These are phyloP conservation scores for Ichneumon xanthorius DNA, from an alignment of 2,888 invertebrate genomes.

Conservation along the genomic window DNA sequence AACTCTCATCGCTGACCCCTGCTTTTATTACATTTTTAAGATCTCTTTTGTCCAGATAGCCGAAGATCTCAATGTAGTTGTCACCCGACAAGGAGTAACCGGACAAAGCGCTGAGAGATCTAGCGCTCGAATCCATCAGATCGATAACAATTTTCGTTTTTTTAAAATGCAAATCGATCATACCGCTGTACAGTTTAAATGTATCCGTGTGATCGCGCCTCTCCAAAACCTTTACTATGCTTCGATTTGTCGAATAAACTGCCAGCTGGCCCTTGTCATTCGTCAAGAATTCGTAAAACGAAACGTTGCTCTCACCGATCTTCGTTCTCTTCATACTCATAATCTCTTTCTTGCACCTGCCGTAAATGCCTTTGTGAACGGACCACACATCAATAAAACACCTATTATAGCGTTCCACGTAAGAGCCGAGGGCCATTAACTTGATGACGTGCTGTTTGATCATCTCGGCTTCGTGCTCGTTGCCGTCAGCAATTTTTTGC, in stretches of 20 bases:
- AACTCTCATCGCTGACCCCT: background rate
- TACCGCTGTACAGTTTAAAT: background rate
- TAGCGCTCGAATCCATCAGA: background rate
- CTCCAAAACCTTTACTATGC: background rate
- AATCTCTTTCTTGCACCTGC: background rate
- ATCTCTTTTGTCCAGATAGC: conserved; percentile 1
- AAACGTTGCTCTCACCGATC: conserved; percentile 5
- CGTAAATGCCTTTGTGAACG: background rate
- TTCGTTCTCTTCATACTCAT: background rate
- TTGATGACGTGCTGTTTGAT: background rate
- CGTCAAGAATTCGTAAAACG: background rate
- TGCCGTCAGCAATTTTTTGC: too few relatives aligned
- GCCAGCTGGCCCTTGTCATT: background rate
- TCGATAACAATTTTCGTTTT: background rate
- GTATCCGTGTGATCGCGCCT: background rate
- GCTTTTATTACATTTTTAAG: conserved; percentile 13
- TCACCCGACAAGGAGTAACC: background rate
- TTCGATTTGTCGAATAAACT: background rate
- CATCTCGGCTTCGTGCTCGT: background rate
- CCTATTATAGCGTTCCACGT: background rate
- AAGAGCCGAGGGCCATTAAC: background rate
- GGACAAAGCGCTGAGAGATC: background rate
- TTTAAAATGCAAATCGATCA: background rate
- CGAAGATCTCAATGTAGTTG: background rate
- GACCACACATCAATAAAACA: background rate